Evolutionary conservation across 1,140 invertebrate genomes (phyloP), one percentile per base, ranked within the genome.

Genomic region (Diorhabda sublineata): DNA sequence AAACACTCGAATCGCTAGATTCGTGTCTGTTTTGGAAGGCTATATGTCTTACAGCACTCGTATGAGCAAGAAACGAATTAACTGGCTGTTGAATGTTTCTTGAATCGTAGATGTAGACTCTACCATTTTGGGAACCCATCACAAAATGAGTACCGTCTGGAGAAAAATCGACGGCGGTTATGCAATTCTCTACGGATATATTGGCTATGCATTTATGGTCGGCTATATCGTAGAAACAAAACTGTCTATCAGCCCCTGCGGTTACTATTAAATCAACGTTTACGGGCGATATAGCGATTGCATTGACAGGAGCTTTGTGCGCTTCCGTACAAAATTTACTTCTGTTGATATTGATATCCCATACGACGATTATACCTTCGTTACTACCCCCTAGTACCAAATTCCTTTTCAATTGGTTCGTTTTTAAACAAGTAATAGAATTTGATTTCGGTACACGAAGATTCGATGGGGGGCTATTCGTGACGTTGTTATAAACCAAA

Each of bases 311-410:
- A 4, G 77, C 76, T 42, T 73, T 69, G 59, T 81, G 80, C 0
- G 76, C 69, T 43, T 76, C 71, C 58, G 69, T 74, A 45, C 62
- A 62, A 57, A 74, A 77, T 56, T 73, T 77, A 2, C 68, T 58
- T 69, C 76, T 76, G 56, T 74, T 75, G 3, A 72, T 69, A 44
- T 81, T 78, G 8, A 74, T 77, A 70, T 81, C 80, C 78, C 79
- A 81, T 56, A 78, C 73, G 9, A 67, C 75, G 5, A 81, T 76
- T 6, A 77, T 69, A 3, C 80, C 79, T 71, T 81, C 79, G 58
- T 76, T 76, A 63, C 79, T 79, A 5, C 78, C 77, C 42, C 71
- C 74, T 4, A 70, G 69, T 2, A 81, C 47, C 5, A 76, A 69
- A 70, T 77, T 75, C 42, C 76, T 72, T 69, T 77, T 78, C 5